Evolutionary conservation across 2,113 vertebrate genomes (phyloP), one percentile per base, ranked within the genome.

Genomic region (Collichthys lucidus): DNA sequence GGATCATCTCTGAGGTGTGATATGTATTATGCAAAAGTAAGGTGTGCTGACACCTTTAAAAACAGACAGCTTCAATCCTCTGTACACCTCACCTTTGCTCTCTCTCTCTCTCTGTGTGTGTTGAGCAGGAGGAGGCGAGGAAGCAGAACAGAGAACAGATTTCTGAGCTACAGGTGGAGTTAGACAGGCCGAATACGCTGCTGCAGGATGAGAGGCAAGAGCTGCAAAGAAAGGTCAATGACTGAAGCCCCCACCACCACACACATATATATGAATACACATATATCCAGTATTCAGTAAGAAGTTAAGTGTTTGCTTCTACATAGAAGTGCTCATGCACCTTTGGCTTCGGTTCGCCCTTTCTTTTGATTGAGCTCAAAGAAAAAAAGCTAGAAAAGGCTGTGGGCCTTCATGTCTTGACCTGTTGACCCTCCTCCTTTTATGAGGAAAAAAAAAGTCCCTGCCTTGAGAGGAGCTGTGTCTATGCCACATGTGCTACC

Each of bases 1-100:
- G 94, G 94, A 93, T 92, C 90, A 91, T 95, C 92, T 93, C 78
- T 67, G 72, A 95, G 92, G 94, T 94, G 94, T 92, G 91, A 95
- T 92, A 91, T 94, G 92, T 89, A 92, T 94, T 92, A 94, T 94
- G 94, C 94, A 95, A 94, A 95, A 92, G 84, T 84, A 64, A 85
- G 79, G 84, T 93, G 91, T 88, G 87, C 91, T 92, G 91, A 95
- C 93, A 94, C 93, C 88, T 93, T 91, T 90, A 91, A 88, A 92
- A 89, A 91, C 84, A 86, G 87, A 88, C 74, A 46, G 80, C 76
- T 87, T 80, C 90, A 86, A 88, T 90, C 85, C 91, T 88, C 88
- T 61, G 69, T 67, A 69, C 11, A 53, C 83, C 77, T 89, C 87
- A 87, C 90, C 88, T 89, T 81, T 82, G 70, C 77, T 47, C 76